Evolutionary conservation across 2,888 invertebrate species (phyloP), one percentile per base, ranked within the genome.

Genomic region (Melieria picta): DNA sequence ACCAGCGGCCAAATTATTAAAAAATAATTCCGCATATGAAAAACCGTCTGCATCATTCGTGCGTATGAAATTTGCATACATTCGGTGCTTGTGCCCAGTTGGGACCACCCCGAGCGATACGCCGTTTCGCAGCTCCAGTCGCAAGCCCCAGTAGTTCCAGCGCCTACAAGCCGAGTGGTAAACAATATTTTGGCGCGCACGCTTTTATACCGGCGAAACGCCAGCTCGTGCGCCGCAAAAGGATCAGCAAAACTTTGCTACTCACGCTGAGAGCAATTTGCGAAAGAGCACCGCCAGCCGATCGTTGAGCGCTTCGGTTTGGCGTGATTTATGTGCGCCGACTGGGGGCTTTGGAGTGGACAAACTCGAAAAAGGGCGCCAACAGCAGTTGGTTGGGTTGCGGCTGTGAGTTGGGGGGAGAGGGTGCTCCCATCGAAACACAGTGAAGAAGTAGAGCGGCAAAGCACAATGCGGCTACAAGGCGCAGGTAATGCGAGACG

Each of bases 171-270:
- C 63, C 48, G 61, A 77, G 75, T 77, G 75, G 69, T 73, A 77
- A 73, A 77, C 75, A 69, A 68, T 72, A 69, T 77, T 77, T 83
- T 83, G 83, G 83, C 83, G 83, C 81, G 83, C 80, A 79, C 79
- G 82, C 83, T 83, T 83, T 83, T 83, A 83, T 83, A 83, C 81
- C 74, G 74, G 62, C 78, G 16, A 79, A 79, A 65, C 74, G 65
- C 74, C 72, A 69, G 30, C 43, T 30, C 30, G 30, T 30, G 30
- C 48, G 43, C 68, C 57, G 56, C 66, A 50, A 69, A 68, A 71
- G 48, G 60, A 69, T 42, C 30, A 65, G n/a, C 16, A 65, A 50
- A 48, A 30, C 30, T 30, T 30, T 30, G 30, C 30, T 30, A 30
- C 30, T 30, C 30, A 30, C 30, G 30, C 7, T 48, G 60, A 61